These are phyloP conservation scores for Amphipyra berbera DNA, from an alignment of 2,888 invertebrate species.

Conservation along the genomic window DNA sequence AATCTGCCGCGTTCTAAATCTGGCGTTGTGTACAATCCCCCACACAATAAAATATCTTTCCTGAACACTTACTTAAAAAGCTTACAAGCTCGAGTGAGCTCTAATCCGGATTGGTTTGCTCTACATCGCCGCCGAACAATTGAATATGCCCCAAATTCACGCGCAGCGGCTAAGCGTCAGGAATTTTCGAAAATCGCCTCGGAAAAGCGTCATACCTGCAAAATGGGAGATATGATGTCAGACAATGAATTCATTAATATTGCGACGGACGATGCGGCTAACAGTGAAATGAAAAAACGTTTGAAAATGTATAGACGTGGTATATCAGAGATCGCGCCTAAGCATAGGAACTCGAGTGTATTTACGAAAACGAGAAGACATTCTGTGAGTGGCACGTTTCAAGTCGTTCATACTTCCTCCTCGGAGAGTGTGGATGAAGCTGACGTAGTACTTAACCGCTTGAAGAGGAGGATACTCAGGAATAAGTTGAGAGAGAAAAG, in stretches of 20 bases:
- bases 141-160: conserved; percentile 69
- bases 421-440: conserved; percentile 89
- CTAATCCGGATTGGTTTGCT: conserved; percentile 84
- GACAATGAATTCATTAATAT: conserved; percentile 83
- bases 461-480: conserved; percentile 87
- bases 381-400: conserved; percentile 77
- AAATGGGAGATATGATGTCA: conserved; percentile 73
- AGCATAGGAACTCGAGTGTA: conserved; percentile 67
- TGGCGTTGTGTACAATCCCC: conserved; percentile 77
- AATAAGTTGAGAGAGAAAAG: conserved; percentile 86
- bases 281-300: conserved; percentile 86
- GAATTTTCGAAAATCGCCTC: conserved; percentile 68
- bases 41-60: conserved; percentile 86
- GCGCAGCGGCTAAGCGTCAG: conserved; percentile 60
- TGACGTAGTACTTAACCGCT: conserved; percentile 84
- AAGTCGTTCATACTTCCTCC: conserved; percentile 79
- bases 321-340: conserved; percentile 82
- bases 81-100: conserved; percentile 80
- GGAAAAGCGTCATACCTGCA: conserved; percentile 66
- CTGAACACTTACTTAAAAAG: conserved; percentile 88
- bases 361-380: conserved; percentile 79
- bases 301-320: conserved; percentile 87
- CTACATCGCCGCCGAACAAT: conserved; percentile 75
- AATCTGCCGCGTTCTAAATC: conserved; percentile 81
- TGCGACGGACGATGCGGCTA: conserved; percentile 81